Evolutionary conservation across 2,797 vertebrate species (phyloP).

Genomic region (Crypturellus tataupa): DNA sequence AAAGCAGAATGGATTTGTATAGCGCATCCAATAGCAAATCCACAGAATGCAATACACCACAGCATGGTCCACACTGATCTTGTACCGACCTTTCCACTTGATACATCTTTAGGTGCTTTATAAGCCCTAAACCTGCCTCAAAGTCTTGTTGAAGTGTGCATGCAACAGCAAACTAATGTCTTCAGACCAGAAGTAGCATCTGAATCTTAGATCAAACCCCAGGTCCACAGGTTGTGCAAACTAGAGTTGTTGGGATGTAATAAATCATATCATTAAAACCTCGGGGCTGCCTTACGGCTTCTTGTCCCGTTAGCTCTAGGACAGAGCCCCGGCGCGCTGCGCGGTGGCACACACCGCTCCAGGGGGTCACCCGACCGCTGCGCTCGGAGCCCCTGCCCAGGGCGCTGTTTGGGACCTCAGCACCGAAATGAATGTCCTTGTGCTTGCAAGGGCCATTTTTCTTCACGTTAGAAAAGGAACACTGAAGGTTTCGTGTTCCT

Average conservation of each 20-base stretch:
- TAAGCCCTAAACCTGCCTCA: conserved; percentile 70
- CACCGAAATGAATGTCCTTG: background rate
- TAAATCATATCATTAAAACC: background rate
- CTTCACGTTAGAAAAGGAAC: conserved; percentile 24
- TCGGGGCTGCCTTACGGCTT: background rate
- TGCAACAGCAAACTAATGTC: conserved; percentile 70
- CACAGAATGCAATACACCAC: conserved; percentile 21
- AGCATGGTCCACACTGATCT: conserved; percentile 55
- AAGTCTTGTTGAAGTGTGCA: conserved; percentile 53
- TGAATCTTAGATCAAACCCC: background rate
- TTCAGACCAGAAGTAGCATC: conserved; percentile 48
- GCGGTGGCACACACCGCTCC: fast-evolving
- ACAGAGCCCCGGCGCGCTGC: background rate
- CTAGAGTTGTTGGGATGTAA: background rate
- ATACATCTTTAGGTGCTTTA: conserved; percentile 69
- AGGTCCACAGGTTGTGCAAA: background rate
- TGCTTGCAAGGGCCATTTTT: background rate
- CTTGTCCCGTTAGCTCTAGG: background rate
- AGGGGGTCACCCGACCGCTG: background rate
- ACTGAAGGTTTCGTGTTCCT: background rate
- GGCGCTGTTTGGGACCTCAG: background rate
- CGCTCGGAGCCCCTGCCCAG: background rate
- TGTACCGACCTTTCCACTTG: conserved; percentile 62
- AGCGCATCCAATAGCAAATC: conserved; percentile 52
- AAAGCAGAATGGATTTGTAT: conserved; percentile 40